Conservation (phyloP, 2,888 invertebrate species). For the Caenorhabditis panamensis region DNA sequence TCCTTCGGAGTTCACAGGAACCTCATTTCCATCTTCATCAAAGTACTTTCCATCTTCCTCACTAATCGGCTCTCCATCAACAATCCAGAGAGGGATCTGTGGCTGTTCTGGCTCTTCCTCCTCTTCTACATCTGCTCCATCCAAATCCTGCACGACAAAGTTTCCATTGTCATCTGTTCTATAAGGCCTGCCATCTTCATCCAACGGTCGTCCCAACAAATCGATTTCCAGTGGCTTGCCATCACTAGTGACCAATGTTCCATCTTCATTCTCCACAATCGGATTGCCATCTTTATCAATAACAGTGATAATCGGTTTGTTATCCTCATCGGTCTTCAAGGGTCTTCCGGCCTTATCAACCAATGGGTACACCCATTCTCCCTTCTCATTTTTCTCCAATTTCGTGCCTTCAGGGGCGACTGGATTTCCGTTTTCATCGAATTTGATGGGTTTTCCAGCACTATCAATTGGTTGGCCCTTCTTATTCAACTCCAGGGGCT, state of each 20-base stretch:
- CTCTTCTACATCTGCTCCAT: constrained; percentile 37
- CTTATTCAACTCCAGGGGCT: constrained; percentile 65
- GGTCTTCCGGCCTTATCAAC: constrained; percentile 71
- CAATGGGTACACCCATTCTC: constrained; percentile 74
- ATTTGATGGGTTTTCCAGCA: constrained; percentile 64
- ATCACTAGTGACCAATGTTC: constrained; percentile 53
- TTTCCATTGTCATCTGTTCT: constrained; percentile 62
- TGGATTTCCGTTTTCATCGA: constrained; percentile 70
- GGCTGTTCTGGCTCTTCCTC: constrained; percentile 53
- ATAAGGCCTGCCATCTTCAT: constrained; percentile 65
- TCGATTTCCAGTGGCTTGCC: constrained; percentile 54
- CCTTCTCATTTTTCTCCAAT: constrained; percentile 71
- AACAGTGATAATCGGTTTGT: constrained; percentile 66
- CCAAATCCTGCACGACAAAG: constrained; percentile 49
- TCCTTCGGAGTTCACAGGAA: constrained; percentile 61
- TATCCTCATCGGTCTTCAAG: constrained; percentile 61
- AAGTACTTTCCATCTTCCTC: constrained; percentile 66
- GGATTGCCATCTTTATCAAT: constrained; percentile 66
- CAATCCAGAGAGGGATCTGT: constrained; percentile 48
- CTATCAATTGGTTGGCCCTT: constrained; percentile 70
- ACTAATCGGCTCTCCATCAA: constrained; percentile 64
- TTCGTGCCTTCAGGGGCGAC: constrained; percentile 69
- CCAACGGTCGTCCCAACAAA: constrained; percentile 61
- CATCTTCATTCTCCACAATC: constrained; percentile 49
- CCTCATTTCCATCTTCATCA: constrained; percentile 64